A percentile compares a stretch with the other conserved stretches of the same genome.
Conservation (phyloP, 1,140 invertebrate genomes). For the Drosophila gunungcola region DNA sequence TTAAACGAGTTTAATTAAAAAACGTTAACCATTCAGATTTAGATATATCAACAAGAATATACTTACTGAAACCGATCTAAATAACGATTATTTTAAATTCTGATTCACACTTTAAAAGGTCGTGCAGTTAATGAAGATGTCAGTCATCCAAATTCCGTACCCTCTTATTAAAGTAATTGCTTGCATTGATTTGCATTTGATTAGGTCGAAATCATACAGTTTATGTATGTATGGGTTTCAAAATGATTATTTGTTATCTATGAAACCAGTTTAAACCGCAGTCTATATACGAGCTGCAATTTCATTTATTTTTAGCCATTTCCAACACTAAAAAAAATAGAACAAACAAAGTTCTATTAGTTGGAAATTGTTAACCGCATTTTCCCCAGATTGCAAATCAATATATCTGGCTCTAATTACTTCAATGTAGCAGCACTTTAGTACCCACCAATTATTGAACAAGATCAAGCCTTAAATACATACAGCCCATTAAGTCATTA, state of each 20-base stretch:
- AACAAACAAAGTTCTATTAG: background rate
- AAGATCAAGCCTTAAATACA: no score
- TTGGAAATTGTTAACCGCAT: background rate
- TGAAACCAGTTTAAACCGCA: constrained; percentile 2
- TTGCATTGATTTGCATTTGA: background rate
- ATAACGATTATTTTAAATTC: background rate
- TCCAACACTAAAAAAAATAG: background rate
- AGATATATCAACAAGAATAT: no score
- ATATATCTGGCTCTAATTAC: no score
- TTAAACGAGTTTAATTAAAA: no score
- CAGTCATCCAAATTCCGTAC: background rate
- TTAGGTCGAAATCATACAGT: background rate
- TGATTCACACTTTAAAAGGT: background rate
- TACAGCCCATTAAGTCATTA: no score
- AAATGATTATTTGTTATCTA: background rate
- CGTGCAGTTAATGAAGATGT: background rate
- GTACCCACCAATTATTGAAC: no score
- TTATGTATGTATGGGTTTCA: background rate
- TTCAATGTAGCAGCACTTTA: no score
- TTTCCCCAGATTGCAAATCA: no score
- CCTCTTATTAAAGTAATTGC: constrained; percentile 1
- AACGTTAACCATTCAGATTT: no score
- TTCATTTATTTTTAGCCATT: background rate
- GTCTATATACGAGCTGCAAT: background rate
- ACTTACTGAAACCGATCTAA: no score